Conservation (phyloP, 2,888 invertebrate genomes). For the Gastracanthus pulcherrimus region DNA sequence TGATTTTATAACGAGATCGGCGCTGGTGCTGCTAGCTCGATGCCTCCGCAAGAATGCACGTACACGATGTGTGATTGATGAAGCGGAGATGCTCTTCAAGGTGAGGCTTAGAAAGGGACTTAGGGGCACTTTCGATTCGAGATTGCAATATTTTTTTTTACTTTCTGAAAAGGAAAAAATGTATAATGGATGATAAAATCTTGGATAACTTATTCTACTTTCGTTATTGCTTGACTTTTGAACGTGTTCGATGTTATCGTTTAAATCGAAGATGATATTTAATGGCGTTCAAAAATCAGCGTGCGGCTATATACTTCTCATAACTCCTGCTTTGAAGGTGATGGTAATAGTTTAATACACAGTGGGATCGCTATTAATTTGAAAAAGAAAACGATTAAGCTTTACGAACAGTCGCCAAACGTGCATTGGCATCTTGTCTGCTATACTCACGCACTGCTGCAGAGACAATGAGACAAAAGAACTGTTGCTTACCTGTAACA, state of each 20-base stretch:
- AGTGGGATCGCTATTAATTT: neutral
- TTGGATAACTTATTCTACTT: too few relatives aligned
- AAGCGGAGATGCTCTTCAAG: slow-evolving; percentile 7
- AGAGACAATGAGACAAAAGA: slow-evolving; percentile 6
- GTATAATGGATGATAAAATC: neutral
- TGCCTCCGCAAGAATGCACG: neutral
- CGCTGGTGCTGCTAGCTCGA: neutral
- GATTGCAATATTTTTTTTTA: neutral
- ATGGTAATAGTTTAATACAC: too few relatives aligned
- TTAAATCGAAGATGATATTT: neutral
- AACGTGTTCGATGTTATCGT: neutral
- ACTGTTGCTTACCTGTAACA: slow-evolving; percentile 54
- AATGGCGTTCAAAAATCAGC: neutral
- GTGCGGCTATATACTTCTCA: too few relatives aligned
- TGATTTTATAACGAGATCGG: slow-evolving; percentile 23
- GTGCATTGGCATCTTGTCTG: neutral
- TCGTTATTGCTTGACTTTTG: neutral
- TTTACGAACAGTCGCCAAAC: neutral
- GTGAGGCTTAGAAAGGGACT: neutral
- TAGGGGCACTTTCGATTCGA: neutral
- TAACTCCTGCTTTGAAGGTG: neutral
- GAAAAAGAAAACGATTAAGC: neutral
- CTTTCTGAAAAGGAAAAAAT: slow-evolving; percentile 1
- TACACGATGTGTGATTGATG: slow-evolving; percentile 12
- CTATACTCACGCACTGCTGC: slow-evolving; percentile 32